Evolutionary conservation across 2,113 vertebrate genomes (phyloP), one percentile per base, ranked within the genome.

Genomic region (Gambusia affinis): DNA sequence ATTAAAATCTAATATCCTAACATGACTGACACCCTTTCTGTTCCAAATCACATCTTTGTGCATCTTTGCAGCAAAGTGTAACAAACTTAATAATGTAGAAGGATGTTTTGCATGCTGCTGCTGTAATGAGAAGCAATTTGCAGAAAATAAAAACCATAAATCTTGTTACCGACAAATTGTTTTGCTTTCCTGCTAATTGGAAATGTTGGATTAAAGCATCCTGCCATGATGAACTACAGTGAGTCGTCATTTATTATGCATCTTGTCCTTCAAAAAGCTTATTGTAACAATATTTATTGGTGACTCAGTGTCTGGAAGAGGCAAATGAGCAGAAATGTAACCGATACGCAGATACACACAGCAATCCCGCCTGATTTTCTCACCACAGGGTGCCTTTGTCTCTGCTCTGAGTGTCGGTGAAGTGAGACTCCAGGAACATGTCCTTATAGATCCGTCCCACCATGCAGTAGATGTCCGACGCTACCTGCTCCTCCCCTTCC

Each of bases 381-480:
- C 91, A 99, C 98, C 98, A 99, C 35, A 85, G 90, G 0, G 95
- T 95, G 78, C 93, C 96, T 73, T 93, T 95, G 92, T 99, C 97
- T 83, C 98, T 93, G 91, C 97, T 98, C 87, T 96, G 89, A 0
- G 88, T 95, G 91, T 99, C 95, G 0, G 66, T 91, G 86, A 98
- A 99, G 75, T 96, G 95, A 31, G 98, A 99, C 86, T 99, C 98
- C 90, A 99, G 91, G 93, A 99, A 99, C 76, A 90, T 96, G 89
- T 99, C 98, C 91, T 97, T 99, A 82, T 99, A 98, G 94, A 99
- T 98, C 44, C 98, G 95, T 71, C 98, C 98, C 79, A 99, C 95
- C 17, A 99, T 89, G 87, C 98, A 99, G 89, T 98, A 99, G 92
- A 99, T 96, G 90, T 99, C 98, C 1, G 98, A 99, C 68, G 98